phyloP scores from a whole-genome alignment of 1,140 invertebrate genomes.

The Bombus fervidus region DNA sequence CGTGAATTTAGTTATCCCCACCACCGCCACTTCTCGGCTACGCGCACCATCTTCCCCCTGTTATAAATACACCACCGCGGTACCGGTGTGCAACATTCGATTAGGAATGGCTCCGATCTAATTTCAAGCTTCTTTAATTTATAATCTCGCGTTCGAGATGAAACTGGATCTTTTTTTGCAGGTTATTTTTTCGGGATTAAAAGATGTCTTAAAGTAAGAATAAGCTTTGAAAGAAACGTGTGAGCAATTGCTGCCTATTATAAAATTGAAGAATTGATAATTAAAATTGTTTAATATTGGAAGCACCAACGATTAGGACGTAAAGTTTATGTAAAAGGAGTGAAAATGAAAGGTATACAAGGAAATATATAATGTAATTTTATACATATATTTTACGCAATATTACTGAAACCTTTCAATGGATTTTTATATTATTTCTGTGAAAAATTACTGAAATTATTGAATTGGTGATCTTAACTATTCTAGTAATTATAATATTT shows the following conservation, averaged over 20 bases:
- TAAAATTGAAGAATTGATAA: neutral
- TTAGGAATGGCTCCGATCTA: constrained; percentile 30
- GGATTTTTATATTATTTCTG: too few species aligned
- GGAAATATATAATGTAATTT: too few species aligned
- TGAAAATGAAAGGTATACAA: neutral
- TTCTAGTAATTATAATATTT: too few species aligned
- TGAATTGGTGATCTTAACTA: too few species aligned
- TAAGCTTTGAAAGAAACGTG: too few species aligned
- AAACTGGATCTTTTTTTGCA: neutral
- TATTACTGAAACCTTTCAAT: too few species aligned
- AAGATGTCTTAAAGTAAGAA: too few species aligned
- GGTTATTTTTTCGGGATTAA: neutral
- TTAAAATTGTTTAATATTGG: neutral
- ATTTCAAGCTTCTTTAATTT: constrained; percentile 27
- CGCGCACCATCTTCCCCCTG: constrained; percentile 5
- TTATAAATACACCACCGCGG: constrained; percentile 5
- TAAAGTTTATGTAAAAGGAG: neutral
- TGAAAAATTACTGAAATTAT: too few species aligned
- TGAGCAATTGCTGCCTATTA: neutral
- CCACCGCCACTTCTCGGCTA: neutral
- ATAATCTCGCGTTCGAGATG: neutral
- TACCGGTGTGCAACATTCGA: constrained; percentile 26
- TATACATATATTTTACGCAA: too few species aligned
- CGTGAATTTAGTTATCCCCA: constrained; percentile 39
- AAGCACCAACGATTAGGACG: neutral